Evolutionary conservation across 2,113 vertebrate genomes (phyloP), one percentile per base, ranked within the genome.

Genomic region (Dolichotis patagonum): DNA sequence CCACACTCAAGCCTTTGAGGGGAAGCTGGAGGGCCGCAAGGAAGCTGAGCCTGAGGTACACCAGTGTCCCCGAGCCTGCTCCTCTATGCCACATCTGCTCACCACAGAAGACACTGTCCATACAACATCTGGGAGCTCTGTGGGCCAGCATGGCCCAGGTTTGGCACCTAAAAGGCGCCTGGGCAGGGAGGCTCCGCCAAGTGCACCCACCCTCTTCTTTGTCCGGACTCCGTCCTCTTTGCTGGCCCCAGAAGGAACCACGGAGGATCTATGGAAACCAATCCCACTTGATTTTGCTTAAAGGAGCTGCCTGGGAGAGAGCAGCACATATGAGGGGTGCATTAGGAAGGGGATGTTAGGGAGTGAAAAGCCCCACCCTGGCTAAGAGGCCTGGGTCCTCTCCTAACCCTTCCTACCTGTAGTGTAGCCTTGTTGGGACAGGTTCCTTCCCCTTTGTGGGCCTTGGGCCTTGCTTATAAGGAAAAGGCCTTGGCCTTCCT

Each of bases 41-140:
- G 41, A 88, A 58, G 30, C 56, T 83, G 80, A 32, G 49, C 32
- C 24, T 0, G 1, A 22, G 71, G 30, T 24, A 5, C 20, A 7
- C 30, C 2, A 20, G 80, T 5, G 9, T 14, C n/a, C 16, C 52
- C 16, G 2, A 2, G 0, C 17, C 41, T 11, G 9, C 58, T 26
- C 75, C 41, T 22, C n/a, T 14, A 0, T 14, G 35, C 60, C 13
- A 19, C 1, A 5, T 5, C 10, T 49, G 14, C 54, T 78, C 1
- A 4, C 5, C 0, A n/a, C 41, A 20, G 65, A 49, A 78, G 75
- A n/a, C 26, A 12, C 49, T 16, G 38, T 86, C 38, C 62, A 26
- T 1, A 0, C 16, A 24, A 22, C 7, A n/a, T 41, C 62, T 8
- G 54, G 69, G 20, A 69, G 32, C 32, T 5, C 0, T 17, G 0